These are phyloP conservation scores for Drosophila persimilis DNA, from an alignment of 1,140 invertebrate genomes.

Conservation along the genomic window DNA sequence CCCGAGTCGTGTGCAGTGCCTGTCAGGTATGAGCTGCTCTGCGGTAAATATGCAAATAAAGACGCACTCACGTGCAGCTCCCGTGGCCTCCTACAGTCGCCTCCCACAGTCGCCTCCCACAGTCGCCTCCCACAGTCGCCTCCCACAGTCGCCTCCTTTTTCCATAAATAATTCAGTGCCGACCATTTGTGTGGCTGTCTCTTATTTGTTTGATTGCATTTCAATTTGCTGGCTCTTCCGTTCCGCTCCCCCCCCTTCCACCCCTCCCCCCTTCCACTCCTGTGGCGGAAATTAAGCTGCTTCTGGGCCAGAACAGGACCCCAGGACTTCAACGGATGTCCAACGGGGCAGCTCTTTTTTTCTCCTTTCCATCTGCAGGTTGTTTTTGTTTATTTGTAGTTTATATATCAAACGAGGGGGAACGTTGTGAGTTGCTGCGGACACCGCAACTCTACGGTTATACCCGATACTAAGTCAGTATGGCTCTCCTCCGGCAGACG, in stretches of 20 bases:
- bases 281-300: conserved; percentile 65
- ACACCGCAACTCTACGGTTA: too few relatives aligned
- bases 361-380: too few relatives aligned
- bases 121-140: not conserved
- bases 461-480: too few relatives aligned
- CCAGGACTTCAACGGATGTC: not conserved
- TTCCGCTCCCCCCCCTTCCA: not conserved
- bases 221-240: conserved; percentile 41
- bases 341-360: not conserved
- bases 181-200: conserved; percentile 19
- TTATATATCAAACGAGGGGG: too few relatives aligned
- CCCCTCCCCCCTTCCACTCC: not conserved
- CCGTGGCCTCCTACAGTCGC: too few relatives aligned
- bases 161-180: conserved; percentile 61
- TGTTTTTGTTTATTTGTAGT: too few relatives aligned
- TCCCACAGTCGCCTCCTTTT: conserved; percentile 22
- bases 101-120: too few relatives aligned
- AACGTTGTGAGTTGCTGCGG: too few relatives aligned
- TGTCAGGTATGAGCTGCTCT: not conserved
- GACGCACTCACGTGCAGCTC: conserved; percentile 58
- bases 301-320: not conserved
- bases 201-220: conserved; percentile 63
- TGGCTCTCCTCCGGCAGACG: too few relatives aligned
- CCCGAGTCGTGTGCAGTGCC: conserved; percentile 12
- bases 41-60: conserved; percentile 75